Percentiles rank a stretch among this genome's conserved stretches.
Evolutionary conservation across 2,797 vertebrate species (phyloP).

Genomic region (Anas bernieri): DNA sequence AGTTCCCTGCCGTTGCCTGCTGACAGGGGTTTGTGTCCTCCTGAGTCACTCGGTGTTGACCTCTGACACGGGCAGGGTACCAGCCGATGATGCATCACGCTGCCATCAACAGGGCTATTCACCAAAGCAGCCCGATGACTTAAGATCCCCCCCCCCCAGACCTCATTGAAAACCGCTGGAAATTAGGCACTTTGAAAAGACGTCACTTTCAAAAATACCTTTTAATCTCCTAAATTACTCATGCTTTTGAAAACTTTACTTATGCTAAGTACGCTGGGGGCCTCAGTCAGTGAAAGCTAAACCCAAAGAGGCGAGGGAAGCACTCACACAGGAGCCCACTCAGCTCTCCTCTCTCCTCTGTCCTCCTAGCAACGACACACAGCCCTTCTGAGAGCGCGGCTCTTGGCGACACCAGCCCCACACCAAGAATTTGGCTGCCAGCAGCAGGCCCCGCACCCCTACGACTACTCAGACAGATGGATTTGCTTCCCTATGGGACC

Average conservation of each 20-base stretch:
- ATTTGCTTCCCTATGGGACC: background rate
- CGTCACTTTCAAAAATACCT: constrained; percentile 37
- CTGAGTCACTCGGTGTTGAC: background rate
- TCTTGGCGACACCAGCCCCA: constrained; percentile 30
- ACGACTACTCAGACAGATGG: background rate
- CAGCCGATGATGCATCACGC: background rate
- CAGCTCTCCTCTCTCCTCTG: constrained; percentile 20
- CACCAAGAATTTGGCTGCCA: constrained; percentile 29
- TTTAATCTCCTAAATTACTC: constrained; percentile 58
- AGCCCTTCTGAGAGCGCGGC: background rate
- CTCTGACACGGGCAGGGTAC: constrained; percentile 26
- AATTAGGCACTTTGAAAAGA: constrained; percentile 50
- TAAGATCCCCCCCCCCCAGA: background rate
- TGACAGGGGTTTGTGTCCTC: background rate
- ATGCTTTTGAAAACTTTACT: constrained; percentile 48
- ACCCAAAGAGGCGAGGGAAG: background rate
- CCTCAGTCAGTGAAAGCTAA: constrained; percentile 38
- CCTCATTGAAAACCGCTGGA: constrained; percentile 20
- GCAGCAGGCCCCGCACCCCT: background rate
- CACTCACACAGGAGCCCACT: constrained; percentile 8
- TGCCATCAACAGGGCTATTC: constrained; percentile 33
- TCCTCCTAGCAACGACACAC: background rate
- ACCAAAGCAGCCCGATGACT: background rate
- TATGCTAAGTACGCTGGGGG: constrained; percentile 19
- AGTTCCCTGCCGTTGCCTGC: background rate